Conservation (phyloP, 2,797 vertebrate species). For the Acipenser oxyrinchus region DNA sequence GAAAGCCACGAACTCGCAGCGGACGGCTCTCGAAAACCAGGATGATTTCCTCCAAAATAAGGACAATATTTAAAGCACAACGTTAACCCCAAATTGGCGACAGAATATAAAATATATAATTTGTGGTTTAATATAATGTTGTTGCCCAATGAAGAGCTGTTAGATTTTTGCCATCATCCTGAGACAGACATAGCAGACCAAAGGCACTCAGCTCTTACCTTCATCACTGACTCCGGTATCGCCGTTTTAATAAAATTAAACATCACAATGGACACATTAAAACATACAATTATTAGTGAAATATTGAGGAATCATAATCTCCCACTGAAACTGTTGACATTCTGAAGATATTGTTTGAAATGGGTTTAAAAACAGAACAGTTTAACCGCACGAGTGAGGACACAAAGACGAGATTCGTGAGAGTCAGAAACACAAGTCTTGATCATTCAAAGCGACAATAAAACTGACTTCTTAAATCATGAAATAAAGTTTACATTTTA, state of each 20-base stretch:
- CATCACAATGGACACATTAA: constrained; percentile 17
- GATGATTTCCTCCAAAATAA: constrained; percentile 25
- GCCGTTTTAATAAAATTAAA: constrained; percentile 18
- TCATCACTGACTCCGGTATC: constrained; percentile 37
- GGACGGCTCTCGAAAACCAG: constrained; percentile 28
- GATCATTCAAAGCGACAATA: constrained; percentile 33
- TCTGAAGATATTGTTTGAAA: constrained; percentile 18
- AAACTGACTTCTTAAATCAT: constrained; percentile 28
- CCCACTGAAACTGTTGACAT: constrained; percentile 31
- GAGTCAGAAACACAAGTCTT: constrained; percentile 44
- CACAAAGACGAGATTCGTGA: constrained; percentile 60
- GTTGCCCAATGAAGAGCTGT: constrained; percentile 46
- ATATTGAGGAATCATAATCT: constrained; percentile 2
- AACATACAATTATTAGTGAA: constrained; percentile 9
- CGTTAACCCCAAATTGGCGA: neutral
- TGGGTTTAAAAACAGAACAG: constrained; percentile 33
- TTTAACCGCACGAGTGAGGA: constrained; percentile 40
- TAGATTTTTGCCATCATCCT: constrained; percentile 40
- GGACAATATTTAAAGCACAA: constrained; percentile 19
- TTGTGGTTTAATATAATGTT: constrained; percentile 36
- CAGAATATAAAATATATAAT: constrained; percentile 21
- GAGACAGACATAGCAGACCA: constrained; percentile 53
- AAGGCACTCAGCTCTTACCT: constrained; percentile 34
- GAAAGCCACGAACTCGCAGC: constrained; percentile 22
- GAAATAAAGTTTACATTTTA: constrained; percentile 23